Percentiles rank a stretch among this genome's conserved stretches.
phyloP scores from a whole-genome alignment of 1,140 invertebrate species.

The Thaumatotibia leucotreta region DNA sequence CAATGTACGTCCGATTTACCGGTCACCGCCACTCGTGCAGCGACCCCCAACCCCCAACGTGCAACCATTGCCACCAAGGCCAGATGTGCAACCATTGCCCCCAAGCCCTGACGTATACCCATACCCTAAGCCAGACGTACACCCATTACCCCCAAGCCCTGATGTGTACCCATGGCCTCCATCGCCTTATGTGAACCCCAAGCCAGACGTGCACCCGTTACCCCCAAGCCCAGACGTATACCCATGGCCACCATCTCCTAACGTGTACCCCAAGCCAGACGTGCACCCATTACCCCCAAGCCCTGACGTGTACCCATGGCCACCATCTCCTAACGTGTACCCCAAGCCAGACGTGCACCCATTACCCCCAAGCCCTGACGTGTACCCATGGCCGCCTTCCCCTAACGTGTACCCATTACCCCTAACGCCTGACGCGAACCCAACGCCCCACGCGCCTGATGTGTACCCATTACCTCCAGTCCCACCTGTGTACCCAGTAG shows the following conservation, averaged over 20 bases:
- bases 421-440: neutral
- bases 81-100: neutral
- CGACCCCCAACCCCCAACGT: neutral
- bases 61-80: neutral
- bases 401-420: neutral
- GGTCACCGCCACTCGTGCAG: neutral
- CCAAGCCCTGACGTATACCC: too few species aligned
- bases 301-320: neutral
- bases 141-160: too few species aligned
- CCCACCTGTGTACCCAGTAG: neutral
- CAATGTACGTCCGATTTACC: too few species aligned
- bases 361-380: neutral
- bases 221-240: neutral
- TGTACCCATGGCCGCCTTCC: neutral
- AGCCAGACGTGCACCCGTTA: neutral
- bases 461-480: neutral
- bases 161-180: too few species aligned
- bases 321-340: too few species aligned
- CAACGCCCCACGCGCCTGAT: neutral
- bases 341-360: neutral
- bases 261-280: too few species aligned
- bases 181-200: too few species aligned
- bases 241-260: neutral
- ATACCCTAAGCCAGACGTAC: too few species aligned
- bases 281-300: neutral